These are phyloP conservation scores for Zoanthus sansibaricus DNA, from an alignment of 92 coral and sea anemone species.

Conservation along the genomic window DNA sequence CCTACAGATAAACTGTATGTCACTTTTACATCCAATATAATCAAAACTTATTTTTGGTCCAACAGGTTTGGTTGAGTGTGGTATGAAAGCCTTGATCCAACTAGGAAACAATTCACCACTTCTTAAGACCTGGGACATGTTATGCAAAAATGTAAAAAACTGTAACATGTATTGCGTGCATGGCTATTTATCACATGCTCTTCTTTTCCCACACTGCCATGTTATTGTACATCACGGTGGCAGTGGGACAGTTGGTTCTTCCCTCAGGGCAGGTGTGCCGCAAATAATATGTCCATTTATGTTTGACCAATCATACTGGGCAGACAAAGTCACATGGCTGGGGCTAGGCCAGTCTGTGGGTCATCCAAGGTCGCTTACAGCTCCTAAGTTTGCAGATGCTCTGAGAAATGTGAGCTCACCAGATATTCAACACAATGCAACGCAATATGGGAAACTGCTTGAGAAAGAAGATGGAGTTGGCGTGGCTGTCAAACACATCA, in stretches of 20 bases:
- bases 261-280: constrained; percentile 81
- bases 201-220: constrained; percentile 82
- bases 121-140: constrained; percentile 91
- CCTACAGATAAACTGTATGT: no score
- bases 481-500: constrained; percentile 65
- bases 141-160: constrained; percentile 78
- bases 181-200: constrained; percentile 72
- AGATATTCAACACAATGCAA: constrained; percentile 57
- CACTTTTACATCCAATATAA: no score
- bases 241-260: constrained; percentile 89
- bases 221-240: constrained; percentile 90
- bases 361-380: constrained; percentile 75
- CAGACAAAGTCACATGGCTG: constrained; percentile 92
- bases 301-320: constrained; percentile 96
- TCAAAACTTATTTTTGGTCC: background rate
- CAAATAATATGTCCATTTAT: constrained; percentile 92
- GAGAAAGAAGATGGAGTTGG: constrained; percentile 70
- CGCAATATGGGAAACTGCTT: constrained; percentile 64
- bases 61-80: constrained; percentile 85
- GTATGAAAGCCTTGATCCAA: constrained; percentile 80
- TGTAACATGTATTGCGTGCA: constrained; percentile 88
- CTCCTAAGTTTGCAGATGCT: constrained; percentile 63
- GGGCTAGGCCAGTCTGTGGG: constrained; percentile 89
- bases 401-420: constrained; percentile 51
- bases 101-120: constrained; percentile 67